A percentile compares a stretch with the other conserved stretches of the same genome.
phyloP scores from a whole-genome alignment of 2,113 vertebrate species.

The Aegotheles bennettii region DNA sequence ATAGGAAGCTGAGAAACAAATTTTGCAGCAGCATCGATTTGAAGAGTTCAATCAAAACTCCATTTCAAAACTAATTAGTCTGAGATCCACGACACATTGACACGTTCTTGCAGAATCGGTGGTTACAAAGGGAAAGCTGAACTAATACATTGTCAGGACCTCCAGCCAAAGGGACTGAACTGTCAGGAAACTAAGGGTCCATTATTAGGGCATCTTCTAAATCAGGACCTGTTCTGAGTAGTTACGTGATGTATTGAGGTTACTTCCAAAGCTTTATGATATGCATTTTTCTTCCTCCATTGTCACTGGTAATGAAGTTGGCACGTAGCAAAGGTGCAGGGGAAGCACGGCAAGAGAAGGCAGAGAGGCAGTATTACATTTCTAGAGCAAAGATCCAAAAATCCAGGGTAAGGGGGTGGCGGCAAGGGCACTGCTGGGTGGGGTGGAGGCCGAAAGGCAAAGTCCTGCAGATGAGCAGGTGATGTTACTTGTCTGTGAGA shows the following conservation, averaged over 20 bases:
- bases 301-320: neutral
- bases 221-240: neutral
- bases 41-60: slow-evolving; percentile 99
- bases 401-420: neutral
- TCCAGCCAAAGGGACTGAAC: slow-evolving; percentile 54
- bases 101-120: slow-evolving; percentile 81
- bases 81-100: slow-evolving; percentile 91
- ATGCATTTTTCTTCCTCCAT: neutral
- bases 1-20: slow-evolving; percentile 94
- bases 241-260: neutral
- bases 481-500: neutral
- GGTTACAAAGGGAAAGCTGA: slow-evolving; percentile 76
- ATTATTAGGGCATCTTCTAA: neutral
- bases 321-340: neutral
- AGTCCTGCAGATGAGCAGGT: neutral
- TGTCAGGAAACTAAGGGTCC: slow-evolving; percentile 13
- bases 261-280: neutral
- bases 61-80: slow-evolving; percentile 99
- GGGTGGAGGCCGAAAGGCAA: neutral
- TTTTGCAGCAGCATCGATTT: slow-evolving; percentile 97
- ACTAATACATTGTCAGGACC: slow-evolving; percentile 75
- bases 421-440: neutral
- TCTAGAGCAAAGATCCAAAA: neutral
- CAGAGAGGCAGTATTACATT: neutral
- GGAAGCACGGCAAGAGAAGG: neutral